A percentile compares a stretch with the other conserved stretches of the same genome.
Conservation (phyloP, 1,140 invertebrate species). For the Neodiprion fabricii region DNA sequence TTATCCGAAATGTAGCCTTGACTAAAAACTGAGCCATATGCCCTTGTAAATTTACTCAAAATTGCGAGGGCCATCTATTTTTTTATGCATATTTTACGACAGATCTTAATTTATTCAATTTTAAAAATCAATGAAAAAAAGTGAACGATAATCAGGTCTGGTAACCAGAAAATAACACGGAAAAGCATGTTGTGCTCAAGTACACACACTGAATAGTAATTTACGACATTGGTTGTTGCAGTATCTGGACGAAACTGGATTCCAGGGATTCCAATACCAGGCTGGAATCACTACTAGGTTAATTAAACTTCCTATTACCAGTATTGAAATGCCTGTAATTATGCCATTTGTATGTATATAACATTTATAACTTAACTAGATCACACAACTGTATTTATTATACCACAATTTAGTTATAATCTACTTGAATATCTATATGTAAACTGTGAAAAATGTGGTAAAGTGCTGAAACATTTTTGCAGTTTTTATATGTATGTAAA, state of each 20-base stretch:
- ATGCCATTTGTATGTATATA: not conserved
- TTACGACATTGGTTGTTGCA: slow-evolving; percentile 12
- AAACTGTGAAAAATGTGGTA: no score
- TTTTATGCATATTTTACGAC: slow-evolving; percentile 14
- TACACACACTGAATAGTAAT: no score
- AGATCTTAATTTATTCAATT: slow-evolving; percentile 1
- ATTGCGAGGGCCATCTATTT: slow-evolving; percentile 7
- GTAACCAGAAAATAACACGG: no score
- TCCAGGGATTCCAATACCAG: slow-evolving; percentile 37
- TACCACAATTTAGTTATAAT: not conserved
- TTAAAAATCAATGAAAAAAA: not conserved
- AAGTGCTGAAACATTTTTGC: no score
- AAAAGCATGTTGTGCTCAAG: no score
- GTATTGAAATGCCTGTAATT: not conserved
- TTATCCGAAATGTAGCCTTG: no score
- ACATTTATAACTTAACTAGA: not conserved
- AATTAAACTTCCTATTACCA: not conserved
- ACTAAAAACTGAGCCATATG: not conserved
- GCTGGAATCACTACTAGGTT: slow-evolving; percentile 35
- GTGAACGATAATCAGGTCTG: not conserved
- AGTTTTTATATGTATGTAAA: no score
- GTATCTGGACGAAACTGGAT: slow-evolving; percentile 43
- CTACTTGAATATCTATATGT: no score
- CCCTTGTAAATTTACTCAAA: slow-evolving; percentile 17
- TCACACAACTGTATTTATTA: not conserved